Evolutionary conservation across 53 echinoderm and acorn worm genomes (phyloP).

Genomic region (Hippasteria phrygiana): DNA sequence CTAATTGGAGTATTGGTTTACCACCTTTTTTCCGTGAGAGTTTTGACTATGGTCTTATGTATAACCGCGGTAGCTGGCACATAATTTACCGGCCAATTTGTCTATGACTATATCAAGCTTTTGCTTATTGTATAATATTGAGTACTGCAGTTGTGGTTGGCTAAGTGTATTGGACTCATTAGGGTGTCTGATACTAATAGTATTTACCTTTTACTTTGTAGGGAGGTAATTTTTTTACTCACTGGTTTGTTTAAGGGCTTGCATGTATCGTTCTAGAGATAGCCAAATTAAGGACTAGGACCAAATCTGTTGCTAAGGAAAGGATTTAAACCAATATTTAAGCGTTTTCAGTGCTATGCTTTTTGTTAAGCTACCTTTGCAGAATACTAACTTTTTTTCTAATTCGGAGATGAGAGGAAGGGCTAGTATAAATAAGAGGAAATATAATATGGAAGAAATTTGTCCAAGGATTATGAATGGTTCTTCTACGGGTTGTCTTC

Average conservation of each 20-base stretch:
- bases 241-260: conserved; percentile 53
- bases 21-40: conserved; percentile 52
- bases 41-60: conserved; percentile 63
- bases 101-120: conserved; percentile 68
- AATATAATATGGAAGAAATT: too few species aligned
- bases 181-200: conserved; percentile 20
- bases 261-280: conserved; percentile 69
- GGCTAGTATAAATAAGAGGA: too few species aligned
- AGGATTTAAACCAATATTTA: conserved; percentile 77
- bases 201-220: background rate
- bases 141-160: conserved; percentile 79
- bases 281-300: conserved; percentile 68
- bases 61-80: conserved; percentile 96
- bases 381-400: too few species aligned
- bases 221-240: background rate
- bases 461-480: too few species aligned
- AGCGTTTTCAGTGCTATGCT: conserved; percentile 91
- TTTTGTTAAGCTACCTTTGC: conserved; percentile 80
- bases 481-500: too few species aligned
- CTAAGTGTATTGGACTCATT: conserved; percentile 25
- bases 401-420: too few species aligned
- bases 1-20: background rate
- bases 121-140: conserved; percentile 73
- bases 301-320: conserved; percentile 80
- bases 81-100: conserved; percentile 69